Base-by-base conservation (phyloP, 2,888 invertebrate species). In the Diarsia dahlii region DNA sequence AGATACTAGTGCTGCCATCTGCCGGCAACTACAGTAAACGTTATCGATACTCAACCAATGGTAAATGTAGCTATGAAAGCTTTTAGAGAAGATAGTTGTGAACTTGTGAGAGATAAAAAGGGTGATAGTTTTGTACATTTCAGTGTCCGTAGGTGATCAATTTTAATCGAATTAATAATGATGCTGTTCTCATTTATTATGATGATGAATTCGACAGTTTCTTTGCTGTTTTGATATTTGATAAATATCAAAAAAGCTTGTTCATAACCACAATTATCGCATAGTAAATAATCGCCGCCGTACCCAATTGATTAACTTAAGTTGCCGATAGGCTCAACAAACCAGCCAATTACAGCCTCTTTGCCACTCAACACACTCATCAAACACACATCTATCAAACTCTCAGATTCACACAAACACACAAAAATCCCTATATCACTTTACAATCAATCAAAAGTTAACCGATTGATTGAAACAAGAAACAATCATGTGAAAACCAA, bases 401-500 rank as follows among this genome's bases (percentile, higher is more conserved):
- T 48, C 71, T 18, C 77, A 82, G 78, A 82, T 77, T n/a, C 70
- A 50, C 63, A 67, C 58, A 78, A 64, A 71, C 62, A 73, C 46
- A 20, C 56, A 81, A 81, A 81, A 84, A 67, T 39, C 46, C 56
- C 62, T 74, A 76, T 84, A 76, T 84, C 71, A 78, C 80, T 79
- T 46, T 52, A 73, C 72, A 69, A 87, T 86, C 77, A 85, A 84
- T 87, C 76, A 76, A 76, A 75, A 85, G 15, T 67, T 54, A 65
- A 46, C 67, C 65, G 67, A 75, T 82, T 62, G 84, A 84, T 74
- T 84, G 67, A 82, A 81, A 76, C 84, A n/a, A 68, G 54, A 77
- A 82, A 83, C 85, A 84, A 82, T 82, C 76, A 71, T 82, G 82
- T 71, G 82, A 84, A 86, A 79, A 54, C 66, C 71, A 75, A 80